phyloP scores from a whole-genome alignment of 2,113 vertebrate genomes.

The Azemiops feae region DNA sequence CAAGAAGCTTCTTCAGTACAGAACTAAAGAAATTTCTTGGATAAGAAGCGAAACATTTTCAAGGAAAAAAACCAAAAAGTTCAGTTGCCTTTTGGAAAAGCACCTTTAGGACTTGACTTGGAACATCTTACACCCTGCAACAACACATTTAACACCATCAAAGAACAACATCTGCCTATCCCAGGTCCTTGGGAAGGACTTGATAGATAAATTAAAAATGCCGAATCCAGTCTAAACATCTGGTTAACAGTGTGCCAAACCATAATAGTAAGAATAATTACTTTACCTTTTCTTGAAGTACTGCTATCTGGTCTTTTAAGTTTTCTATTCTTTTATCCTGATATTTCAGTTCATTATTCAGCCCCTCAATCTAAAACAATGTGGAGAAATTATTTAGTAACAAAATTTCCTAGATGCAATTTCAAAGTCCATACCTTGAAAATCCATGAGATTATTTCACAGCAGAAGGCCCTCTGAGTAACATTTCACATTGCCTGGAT shows the following conservation, averaged over 20 bases:
- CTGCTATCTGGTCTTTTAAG: slow-evolving; percentile 63
- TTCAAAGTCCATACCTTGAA: not conserved
- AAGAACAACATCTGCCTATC: not conserved
- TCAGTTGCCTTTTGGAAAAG: not conserved
- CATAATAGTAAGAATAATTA: not conserved
- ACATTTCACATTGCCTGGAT: not conserved
- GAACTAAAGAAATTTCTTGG: not conserved
- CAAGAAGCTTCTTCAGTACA: too few relatives aligned
- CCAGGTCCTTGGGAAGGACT: not conserved
- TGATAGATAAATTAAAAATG: not conserved
- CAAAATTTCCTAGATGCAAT: not conserved
- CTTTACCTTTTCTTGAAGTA: slow-evolving; percentile 67
- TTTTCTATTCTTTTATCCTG: slow-evolving; percentile 68
- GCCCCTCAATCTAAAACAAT: slow-evolving; percentile 62
- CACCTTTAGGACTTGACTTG: not conserved
- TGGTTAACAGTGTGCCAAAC: not conserved
- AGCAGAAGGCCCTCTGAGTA: not conserved
- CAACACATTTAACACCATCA: not conserved
- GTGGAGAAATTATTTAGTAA: slow-evolving; percentile 15
- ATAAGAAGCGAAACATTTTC: not conserved
- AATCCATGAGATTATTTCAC: not conserved
- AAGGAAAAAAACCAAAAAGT: not conserved
- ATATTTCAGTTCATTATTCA: slow-evolving; percentile 62
- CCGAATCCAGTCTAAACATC: not conserved
- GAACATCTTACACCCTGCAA: not conserved